Evolutionary conservation across 37 sponge, comb jelly and placozoan genomes (phyloP).

Genomic region (Halichondria panicea): DNA sequence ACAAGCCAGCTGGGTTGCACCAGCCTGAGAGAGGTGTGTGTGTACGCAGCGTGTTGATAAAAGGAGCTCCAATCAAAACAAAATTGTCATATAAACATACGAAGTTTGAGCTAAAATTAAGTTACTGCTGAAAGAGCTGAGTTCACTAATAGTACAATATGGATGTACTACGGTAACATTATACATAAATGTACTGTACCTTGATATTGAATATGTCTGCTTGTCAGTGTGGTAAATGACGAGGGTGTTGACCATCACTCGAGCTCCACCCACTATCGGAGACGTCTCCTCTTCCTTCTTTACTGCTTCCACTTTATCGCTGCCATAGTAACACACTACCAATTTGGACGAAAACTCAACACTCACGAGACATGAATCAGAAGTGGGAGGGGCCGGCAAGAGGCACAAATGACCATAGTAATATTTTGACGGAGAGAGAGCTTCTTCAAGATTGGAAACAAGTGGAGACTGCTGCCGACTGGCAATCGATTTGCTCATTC

Average conservation of each 20-base stretch:
- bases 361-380: not conserved
- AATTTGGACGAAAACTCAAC: conserved; percentile 12
- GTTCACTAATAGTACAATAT: too few relatives aligned
- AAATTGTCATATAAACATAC: not conserved
- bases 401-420: conserved; percentile 21
- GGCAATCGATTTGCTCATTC: conserved; percentile 12
- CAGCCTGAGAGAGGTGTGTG: conserved; percentile 12
- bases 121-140: not conserved
- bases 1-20: conserved; percentile 46
- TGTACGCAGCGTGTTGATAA: not conserved
- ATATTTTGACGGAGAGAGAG: not conserved
- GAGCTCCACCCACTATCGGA: not conserved
- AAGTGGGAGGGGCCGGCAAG: conserved; percentile 14
- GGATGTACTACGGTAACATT: too few relatives aligned
- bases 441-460: not conserved
- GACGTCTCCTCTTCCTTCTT: not conserved
- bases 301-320: not conserved
- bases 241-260: not conserved
- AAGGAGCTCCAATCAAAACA: not conserved
- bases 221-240: conserved; percentile 33
- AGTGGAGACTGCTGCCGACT: not conserved
- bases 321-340: conserved; percentile 44
- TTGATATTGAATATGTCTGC: conserved; percentile 14
- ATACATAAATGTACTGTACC: not conserved
- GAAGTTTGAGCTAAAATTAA: not conserved